These are phyloP conservation scores for Drosophila anomelani DNA, from an alignment of 2,888 invertebrate species.

Conservation along the genomic window DNA sequence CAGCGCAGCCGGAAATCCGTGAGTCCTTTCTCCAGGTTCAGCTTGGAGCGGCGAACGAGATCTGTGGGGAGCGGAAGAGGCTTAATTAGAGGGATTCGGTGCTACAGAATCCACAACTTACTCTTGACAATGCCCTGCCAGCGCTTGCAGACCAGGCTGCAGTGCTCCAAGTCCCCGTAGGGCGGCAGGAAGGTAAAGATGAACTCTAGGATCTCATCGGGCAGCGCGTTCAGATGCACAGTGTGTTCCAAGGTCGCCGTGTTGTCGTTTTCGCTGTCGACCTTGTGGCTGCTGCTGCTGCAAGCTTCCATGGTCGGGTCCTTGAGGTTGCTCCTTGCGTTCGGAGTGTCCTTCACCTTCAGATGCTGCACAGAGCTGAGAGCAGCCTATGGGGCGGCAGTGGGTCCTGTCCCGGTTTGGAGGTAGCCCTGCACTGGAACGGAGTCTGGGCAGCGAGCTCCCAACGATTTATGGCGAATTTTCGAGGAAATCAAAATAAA, in stretches of 20 bases:
- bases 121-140: conserved; percentile 94
- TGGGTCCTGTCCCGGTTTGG: background rate
- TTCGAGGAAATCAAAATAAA: conserved; percentile 22
- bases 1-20: conserved; percentile 91
- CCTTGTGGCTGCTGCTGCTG: conserved; percentile 54
- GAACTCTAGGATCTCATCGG: conserved; percentile 97
- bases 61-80: conserved; percentile 86
- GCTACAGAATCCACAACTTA: conserved; percentile 85
- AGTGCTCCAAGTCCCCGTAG: conserved; percentile 94
- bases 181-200: conserved; percentile 95
- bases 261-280: conserved; percentile 54
- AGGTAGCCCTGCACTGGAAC: conserved; percentile 13
- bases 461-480: conserved; percentile 6
- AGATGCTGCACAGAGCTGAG: conserved; percentile 31
- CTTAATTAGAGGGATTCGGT: background rate
- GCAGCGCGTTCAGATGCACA: conserved; percentile 88
- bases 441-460: background rate
- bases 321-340: conserved; percentile 35
- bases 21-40: conserved; percentile 91
- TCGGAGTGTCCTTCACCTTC: conserved; percentile 56
- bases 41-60: conserved; percentile 90
- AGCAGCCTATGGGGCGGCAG: background rate
- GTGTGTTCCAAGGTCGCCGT: conserved; percentile 26
- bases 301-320: conserved; percentile 57
- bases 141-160: conserved; percentile 93